These are phyloP conservation scores for Turritopsis rubra DNA, from an alignment of 30 jellyfish, hydroid and myxozoan species.

Conservation along the genomic window DNA sequence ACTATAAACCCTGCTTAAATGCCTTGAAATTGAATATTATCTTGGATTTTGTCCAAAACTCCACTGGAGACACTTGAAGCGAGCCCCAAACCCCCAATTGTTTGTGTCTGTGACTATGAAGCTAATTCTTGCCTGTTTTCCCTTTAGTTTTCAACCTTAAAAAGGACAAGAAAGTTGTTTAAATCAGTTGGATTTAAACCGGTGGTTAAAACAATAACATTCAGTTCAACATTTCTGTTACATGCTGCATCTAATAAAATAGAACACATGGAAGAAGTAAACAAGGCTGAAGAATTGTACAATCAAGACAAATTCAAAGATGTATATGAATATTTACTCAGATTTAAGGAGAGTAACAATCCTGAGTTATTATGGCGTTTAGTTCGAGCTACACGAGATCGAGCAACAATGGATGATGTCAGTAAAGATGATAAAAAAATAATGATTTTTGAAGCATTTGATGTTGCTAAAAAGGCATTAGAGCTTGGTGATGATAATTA, in stretches of 20 bases:
- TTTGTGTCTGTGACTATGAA: too few relatives aligned
- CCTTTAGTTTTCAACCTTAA: background rate
- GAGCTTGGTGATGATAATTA: slow-evolving; percentile 37
- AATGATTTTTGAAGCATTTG: slow-evolving; percentile 57
- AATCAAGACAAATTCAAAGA: slow-evolving; percentile 31
- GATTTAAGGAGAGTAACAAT: slow-evolving; percentile 35
- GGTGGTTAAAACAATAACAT: background rate
- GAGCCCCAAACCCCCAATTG: too few relatives aligned
- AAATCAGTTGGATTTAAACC: background rate
- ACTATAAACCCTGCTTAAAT: too few relatives aligned
- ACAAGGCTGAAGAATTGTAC: slow-evolving; percentile 62
- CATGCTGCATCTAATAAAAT: background rate
- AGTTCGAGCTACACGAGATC: slow-evolving; percentile 78
- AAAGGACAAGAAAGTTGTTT: background rate
- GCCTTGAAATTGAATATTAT: too few relatives aligned
- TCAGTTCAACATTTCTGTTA: slow-evolving; percentile 13
- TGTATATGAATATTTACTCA: slow-evolving; percentile 46
- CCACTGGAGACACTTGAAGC: too few relatives aligned
- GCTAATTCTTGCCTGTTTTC: background rate
- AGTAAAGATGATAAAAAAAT: slow-evolving; percentile 45
- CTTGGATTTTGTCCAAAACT: too few relatives aligned
- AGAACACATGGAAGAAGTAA: slow-evolving; percentile 9
- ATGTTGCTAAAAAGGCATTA: slow-evolving; percentile 63
- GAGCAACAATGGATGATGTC: slow-evolving; percentile 47
- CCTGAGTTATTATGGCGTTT: slow-evolving; percentile 87